Percentiles rank a stretch among this genome's conserved stretches.
Evolutionary conservation across 2,113 vertebrate genomes (phyloP).

Genomic region (Chunga burmeisteri): DNA sequence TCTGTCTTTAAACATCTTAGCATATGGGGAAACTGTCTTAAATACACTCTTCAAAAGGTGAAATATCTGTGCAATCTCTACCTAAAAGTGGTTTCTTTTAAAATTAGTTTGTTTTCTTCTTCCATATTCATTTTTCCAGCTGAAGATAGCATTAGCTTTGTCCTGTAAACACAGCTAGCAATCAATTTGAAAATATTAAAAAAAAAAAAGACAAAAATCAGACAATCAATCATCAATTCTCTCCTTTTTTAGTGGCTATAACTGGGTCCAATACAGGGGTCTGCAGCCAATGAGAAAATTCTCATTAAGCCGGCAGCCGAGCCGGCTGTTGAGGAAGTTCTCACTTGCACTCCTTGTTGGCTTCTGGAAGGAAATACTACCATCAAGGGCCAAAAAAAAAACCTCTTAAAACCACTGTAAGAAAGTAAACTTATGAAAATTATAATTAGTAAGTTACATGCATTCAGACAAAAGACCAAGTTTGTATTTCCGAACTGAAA

Average conservation of each 20-base stretch:
- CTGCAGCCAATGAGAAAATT: background rate
- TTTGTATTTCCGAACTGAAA: background rate
- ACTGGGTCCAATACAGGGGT: background rate
- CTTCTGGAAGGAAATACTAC: background rate
- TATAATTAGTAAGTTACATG: background rate
- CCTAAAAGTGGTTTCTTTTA: background rate
- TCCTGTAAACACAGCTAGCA: background rate
- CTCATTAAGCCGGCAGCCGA: background rate
- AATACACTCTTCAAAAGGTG: background rate
- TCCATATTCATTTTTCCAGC: background rate
- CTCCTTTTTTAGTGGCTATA: background rate
- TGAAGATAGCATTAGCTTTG: background rate
- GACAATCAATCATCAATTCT: background rate
- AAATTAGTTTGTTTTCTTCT: background rate
- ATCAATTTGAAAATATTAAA: background rate
- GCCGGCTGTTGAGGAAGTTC: background rate
- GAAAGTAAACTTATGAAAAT: background rate
- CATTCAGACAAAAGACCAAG: background rate
- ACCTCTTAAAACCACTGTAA: background rate
- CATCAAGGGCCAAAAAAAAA: constrained; percentile 11
- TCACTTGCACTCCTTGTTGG: background rate
- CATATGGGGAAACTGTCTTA: background rate
- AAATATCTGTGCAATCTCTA: background rate
- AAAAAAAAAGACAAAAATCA: background rate
- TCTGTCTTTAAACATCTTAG: background rate